phyloP scores from a whole-genome alignment of 2,113 vertebrate genomes.

The Sisor rabdophorus region DNA sequence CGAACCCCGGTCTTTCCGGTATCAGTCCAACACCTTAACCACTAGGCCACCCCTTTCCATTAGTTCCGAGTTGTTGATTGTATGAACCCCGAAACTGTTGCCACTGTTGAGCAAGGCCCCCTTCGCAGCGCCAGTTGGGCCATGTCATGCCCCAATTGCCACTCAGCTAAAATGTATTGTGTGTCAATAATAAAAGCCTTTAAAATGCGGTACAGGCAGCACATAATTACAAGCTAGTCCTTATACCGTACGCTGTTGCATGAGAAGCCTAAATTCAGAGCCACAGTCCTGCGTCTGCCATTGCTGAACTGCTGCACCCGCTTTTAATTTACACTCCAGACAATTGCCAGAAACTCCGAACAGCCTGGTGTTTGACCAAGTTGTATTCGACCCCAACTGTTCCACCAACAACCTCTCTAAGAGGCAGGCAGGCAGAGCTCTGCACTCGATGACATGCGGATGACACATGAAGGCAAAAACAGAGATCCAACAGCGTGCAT shows the following conservation, averaged over 20 bases:
- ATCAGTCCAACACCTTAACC: too few relatives aligned
- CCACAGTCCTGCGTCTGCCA: background rate
- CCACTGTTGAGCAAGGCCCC: too few relatives aligned
- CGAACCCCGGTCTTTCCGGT: too few relatives aligned
- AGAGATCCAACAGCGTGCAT: slow-evolving; percentile 30
- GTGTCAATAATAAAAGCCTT: too few relatives aligned
- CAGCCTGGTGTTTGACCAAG: background rate
- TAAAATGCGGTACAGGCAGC: slow-evolving; percentile 11
- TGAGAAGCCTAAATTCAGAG: background rate
- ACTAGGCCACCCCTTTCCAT: too few relatives aligned
- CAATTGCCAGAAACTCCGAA: slow-evolving; percentile 1
- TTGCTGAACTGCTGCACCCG: background rate
- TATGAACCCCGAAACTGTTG: too few relatives aligned
- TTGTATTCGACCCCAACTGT: background rate
- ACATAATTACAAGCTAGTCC: slow-evolving; percentile 12
- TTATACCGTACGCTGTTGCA: background rate
- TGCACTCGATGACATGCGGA: background rate
- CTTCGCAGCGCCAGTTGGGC: too few relatives aligned
- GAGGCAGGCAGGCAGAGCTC: background rate
- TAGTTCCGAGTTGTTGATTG: too few relatives aligned
- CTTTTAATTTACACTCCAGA: slow-evolving; percentile 19
- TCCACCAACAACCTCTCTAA: background rate
- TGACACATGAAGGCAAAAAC: slow-evolving; percentile 28
- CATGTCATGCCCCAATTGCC: too few relatives aligned
- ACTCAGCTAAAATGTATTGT: too few relatives aligned